Conservation (phyloP, 92 coral and sea anemone genomes). For the Porites lobata region DNA sequence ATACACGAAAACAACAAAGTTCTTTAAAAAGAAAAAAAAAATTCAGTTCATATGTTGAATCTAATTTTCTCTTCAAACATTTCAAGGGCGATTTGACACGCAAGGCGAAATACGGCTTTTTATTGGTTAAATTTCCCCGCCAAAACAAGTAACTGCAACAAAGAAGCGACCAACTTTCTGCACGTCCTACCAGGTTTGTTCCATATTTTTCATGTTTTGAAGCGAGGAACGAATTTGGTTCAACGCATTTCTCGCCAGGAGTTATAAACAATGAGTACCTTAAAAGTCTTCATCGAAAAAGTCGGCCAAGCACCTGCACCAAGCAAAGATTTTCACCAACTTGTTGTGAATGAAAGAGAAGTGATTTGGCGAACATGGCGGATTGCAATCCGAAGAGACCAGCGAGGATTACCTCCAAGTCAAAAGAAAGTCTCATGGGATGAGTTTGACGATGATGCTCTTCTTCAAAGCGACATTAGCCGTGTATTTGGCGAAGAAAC, state of each 20-base stretch:
- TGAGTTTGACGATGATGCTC: slow-evolving; percentile 93
- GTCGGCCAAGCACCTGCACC: slow-evolving; percentile 98
- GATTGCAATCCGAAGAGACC: slow-evolving; percentile 93
- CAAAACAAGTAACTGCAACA: slow-evolving; percentile 20
- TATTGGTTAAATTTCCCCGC: slow-evolving; percentile 43
- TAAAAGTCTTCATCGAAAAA: slow-evolving; percentile 84
- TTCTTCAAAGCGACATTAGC: slow-evolving; percentile 91
- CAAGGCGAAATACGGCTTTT: not conserved
- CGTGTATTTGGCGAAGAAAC: slow-evolving; percentile 97
- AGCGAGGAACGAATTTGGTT: slow-evolving; percentile 1
- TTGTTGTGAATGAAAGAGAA: slow-evolving; percentile 89
- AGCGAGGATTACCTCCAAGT: slow-evolving; percentile 92
- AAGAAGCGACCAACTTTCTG: not conserved
- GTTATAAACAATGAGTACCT: slow-evolving; percentile 62
- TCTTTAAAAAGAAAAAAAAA: not conserved
- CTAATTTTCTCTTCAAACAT: too few relatives aligned
- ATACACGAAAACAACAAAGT: not conserved
- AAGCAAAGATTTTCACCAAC: slow-evolving; percentile 98
- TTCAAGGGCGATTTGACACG: not conserved
- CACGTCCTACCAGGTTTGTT: not conserved
- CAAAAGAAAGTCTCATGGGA: slow-evolving; percentile 92
- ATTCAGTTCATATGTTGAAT: not conserved
- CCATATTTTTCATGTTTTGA: not conserved
- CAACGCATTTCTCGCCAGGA: not conserved
- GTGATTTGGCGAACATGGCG: slow-evolving; percentile 98